These are phyloP conservation scores for Drosophila kohkoa DNA, from an alignment of 1,140 invertebrate species.

Conservation along the genomic window DNA sequence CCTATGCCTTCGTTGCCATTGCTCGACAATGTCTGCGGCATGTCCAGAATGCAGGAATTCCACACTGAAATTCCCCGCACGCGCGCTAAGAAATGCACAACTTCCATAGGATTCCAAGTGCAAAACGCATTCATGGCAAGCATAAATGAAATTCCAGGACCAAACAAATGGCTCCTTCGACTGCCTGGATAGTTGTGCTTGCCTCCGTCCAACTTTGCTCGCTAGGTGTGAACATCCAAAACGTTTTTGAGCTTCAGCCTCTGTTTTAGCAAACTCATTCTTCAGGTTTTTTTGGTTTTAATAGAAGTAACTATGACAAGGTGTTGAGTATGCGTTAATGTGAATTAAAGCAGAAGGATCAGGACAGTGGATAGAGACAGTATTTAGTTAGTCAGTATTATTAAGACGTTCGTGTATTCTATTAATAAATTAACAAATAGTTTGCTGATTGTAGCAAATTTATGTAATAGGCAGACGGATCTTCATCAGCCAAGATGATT, in stretches of 20 bases:
- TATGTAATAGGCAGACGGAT: no score
- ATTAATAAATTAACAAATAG: no score
- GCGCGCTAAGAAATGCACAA: conserved; percentile 80
- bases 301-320: not conserved
- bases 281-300: not conserved
- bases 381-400: no score
- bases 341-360: not conserved
- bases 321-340: not conserved
- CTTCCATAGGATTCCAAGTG: conserved; percentile 75
- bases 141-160: conserved; percentile 75
- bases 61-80: conserved; percentile 77
- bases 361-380: no score
- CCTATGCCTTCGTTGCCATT: conserved; percentile 5
- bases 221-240: not conserved
- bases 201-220: not conserved
- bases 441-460: no score
- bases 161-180: conserved; percentile 45
- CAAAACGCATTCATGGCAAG: conserved; percentile 75
- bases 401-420: no score
- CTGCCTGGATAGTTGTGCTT: not conserved
- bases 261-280: not conserved
- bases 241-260: no score
- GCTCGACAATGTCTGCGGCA: conserved; percentile 73
- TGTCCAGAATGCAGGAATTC: conserved; percentile 80
- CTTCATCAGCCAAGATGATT: no score